A percentile compares a stretch with the other conserved stretches of the same genome.
These are phyloP conservation scores for Trichogramma dendrolimi DNA, from an alignment of 2,888 invertebrate genomes.

Conservation along the genomic window DNA sequence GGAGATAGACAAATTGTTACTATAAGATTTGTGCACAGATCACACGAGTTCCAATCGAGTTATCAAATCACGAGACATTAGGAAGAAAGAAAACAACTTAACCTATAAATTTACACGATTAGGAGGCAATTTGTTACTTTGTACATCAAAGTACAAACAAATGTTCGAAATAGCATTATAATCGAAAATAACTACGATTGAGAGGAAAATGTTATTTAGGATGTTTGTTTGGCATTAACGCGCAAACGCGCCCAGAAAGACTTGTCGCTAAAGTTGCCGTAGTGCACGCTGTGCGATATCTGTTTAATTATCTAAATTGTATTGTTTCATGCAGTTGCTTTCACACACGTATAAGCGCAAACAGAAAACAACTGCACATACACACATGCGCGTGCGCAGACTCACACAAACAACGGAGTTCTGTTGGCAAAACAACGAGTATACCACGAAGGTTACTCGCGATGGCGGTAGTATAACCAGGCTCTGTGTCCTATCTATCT, in stretches of 20 bases:
- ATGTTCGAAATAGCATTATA: no score
- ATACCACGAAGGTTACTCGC: conserved; percentile 8
- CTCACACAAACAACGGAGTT: not conserved
- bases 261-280: conserved; percentile 18
- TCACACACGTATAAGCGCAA: conserved; percentile 11
- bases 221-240: conserved; percentile 36
- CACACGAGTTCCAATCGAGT: conserved; percentile 19
- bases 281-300: conserved; percentile 33
- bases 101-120: no score
- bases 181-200: no score
- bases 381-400: conserved; percentile 6
- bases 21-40: conserved; percentile 8
- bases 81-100: no score
- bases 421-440: conserved; percentile 2
- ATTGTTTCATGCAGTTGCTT: conserved; percentile 33
- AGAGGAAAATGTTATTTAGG: not conserved
- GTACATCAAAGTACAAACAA: no score
- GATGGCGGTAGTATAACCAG: conserved; percentile 17
- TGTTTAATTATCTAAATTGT: conserved; percentile 46
- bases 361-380: conserved; percentile 11
- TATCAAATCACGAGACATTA: conserved; percentile 27
- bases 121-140: no score
- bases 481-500: conserved; percentile 19
- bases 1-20: conserved; percentile 28
- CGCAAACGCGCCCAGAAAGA: conserved; percentile 17